phyloP scores from a whole-genome alignment of 2,797 vertebrate genomes.

The Cynodonichthys magdalenae region DNA sequence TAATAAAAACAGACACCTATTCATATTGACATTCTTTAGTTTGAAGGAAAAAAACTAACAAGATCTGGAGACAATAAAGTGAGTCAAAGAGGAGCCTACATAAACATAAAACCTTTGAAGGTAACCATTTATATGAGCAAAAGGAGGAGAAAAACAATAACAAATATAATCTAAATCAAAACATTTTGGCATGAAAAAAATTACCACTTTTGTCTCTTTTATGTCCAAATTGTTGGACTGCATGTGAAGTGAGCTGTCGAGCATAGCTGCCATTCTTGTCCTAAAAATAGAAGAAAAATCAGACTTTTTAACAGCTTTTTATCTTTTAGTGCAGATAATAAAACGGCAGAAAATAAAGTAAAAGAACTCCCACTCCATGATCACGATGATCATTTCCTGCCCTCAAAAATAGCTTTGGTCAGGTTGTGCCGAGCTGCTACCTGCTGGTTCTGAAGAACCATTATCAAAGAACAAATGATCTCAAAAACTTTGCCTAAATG shows the following conservation, averaged over 20 bases:
- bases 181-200: conserved; percentile 55
- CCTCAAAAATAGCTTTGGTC: conserved; percentile 18
- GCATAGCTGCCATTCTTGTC: conserved; percentile 8
- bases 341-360: not conserved
- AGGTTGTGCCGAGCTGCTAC: conserved; percentile 32
- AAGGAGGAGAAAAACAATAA: conserved; percentile 25
- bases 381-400: conserved; percentile 6
- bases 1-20: conserved; percentile 10
- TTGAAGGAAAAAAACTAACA: not conserved
- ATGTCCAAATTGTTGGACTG: conserved; percentile 40
- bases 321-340: conserved; percentile 20
- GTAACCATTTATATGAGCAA: conserved; percentile 22
- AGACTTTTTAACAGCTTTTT: conserved; percentile 29
- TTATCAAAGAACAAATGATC: conserved; percentile 18
- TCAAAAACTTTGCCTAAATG: conserved; percentile 32
- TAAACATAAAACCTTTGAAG: conserved; percentile 3
- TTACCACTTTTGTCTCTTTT: conserved; percentile 34
- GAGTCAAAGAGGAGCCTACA: not conserved
- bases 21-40: not conserved
- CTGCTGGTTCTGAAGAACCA: conserved; percentile 36
- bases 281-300: not conserved
- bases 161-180: conserved; percentile 35
- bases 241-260: conserved; percentile 40
- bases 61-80: not conserved
- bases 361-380: conserved; percentile 9